These are phyloP conservation scores for Pseudeuparius sepicola DNA, from an alignment of 2,888 invertebrate species.

Conservation along the genomic window DNA sequence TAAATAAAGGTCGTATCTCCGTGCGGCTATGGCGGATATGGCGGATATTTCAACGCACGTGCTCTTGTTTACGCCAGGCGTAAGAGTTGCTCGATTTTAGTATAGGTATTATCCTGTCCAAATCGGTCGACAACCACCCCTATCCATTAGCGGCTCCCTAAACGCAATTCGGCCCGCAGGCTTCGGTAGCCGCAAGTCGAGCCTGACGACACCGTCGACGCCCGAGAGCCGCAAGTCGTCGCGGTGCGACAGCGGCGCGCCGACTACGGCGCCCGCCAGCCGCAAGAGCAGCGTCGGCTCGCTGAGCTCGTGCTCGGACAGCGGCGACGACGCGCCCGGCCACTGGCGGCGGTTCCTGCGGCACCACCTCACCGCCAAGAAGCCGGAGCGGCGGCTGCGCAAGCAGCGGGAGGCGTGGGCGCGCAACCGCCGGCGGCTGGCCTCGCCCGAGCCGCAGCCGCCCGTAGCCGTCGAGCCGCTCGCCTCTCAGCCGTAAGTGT, in stretches of 20 bases:
- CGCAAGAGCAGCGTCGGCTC: conserved; percentile 38
- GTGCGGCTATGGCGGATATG: too few species aligned
- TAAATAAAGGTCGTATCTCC: too few species aligned
- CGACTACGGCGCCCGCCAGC: conserved; percentile 32
- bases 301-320: conserved; percentile 38
- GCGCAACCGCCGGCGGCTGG: conserved; percentile 36
- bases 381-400: conserved; percentile 35
- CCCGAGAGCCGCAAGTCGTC: conserved; percentile 33
- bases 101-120: too few species aligned
- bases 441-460: conserved; percentile 37
- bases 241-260: conserved; percentile 30
- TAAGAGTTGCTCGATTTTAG: too few species aligned
- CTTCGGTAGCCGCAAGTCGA: conserved; percentile 34
- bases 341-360: conserved; percentile 36
- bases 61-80: too few species aligned
- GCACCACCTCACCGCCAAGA: conserved; percentile 33
- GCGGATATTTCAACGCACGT: too few species aligned
- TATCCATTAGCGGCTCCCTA: too few species aligned
- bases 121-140: too few species aligned
- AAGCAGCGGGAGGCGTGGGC: conserved; percentile 41
- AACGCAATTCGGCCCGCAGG: too few species aligned
- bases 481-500: conserved; percentile 30
- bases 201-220: conserved; percentile 32
- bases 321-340: conserved; percentile 33
- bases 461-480: conserved; percentile 36